Evolutionary conservation across 2,113 vertebrate genomes (phyloP).

Genomic region (Notarius quadriscutis): DNA sequence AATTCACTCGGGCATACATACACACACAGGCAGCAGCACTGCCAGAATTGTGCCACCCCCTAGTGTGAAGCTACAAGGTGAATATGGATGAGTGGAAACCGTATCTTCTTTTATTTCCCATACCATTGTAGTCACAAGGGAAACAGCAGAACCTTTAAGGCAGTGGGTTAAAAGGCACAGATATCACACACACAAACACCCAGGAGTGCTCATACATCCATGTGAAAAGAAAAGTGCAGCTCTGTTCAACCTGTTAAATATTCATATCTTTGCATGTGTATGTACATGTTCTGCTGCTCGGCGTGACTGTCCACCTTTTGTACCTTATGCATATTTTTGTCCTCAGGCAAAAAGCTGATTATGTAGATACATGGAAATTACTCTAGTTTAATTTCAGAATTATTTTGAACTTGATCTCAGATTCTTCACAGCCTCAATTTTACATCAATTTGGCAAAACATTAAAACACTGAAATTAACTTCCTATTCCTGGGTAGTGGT

Average conservation of each 20-base stretch:
- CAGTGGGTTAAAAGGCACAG: slow-evolving; percentile 43
- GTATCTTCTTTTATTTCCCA: slow-evolving; percentile 40
- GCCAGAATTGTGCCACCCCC: not conserved
- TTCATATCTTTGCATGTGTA: slow-evolving; percentile 37
- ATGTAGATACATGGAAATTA: slow-evolving; percentile 21
- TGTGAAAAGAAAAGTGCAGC: slow-evolving; percentile 36
- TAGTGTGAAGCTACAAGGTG: slow-evolving; percentile 28
- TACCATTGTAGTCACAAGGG: slow-evolving; percentile 33
- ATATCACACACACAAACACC: slow-evolving; percentile 47
- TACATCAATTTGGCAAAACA: not conserved
- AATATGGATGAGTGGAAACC: slow-evolving; percentile 43
- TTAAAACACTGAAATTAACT: not conserved
- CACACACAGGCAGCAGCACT: not conserved
- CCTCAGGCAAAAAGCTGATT: slow-evolving; percentile 28
- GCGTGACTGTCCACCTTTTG: slow-evolving; percentile 43
- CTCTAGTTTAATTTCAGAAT: slow-evolving; percentile 5
- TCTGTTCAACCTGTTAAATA: slow-evolving; percentile 53
- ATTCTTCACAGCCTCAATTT: not conserved
- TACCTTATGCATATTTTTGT: slow-evolving; percentile 36
- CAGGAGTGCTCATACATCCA: slow-evolving; percentile 41
- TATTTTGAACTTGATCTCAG: not conserved
- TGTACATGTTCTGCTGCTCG: not conserved
- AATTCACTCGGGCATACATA: slow-evolving; percentile 7
- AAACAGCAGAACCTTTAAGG: slow-evolving; percentile 46
- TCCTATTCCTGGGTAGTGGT: not conserved